Evolutionary conservation across 2,888 invertebrate genomes (phyloP).

Genomic region (Acrocyrtus sp.): DNA sequence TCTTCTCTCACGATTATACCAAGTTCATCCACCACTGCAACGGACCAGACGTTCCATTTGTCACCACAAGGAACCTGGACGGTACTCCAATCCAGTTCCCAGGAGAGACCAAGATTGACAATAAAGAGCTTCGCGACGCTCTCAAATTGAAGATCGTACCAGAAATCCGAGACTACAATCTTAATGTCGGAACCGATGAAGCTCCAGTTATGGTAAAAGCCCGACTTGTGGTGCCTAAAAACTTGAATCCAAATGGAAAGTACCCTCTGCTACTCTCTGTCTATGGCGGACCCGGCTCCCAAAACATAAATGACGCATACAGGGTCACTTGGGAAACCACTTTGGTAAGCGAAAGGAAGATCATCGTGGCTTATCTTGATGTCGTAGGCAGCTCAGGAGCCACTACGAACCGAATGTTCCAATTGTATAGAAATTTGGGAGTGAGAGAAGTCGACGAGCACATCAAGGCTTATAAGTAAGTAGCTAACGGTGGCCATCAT

Average conservation of each 20-base stretch:
- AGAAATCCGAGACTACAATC: constrained; percentile 22
- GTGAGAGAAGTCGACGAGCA: constrained; percentile 92
- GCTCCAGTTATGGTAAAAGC: constrained; percentile 68
- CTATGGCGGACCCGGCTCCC: constrained; percentile 92
- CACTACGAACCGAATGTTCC: constrained; percentile 84
- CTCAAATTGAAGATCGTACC: constrained; percentile 37
- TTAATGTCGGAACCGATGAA: constrained; percentile 8
- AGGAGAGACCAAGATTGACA: constrained; percentile 27
- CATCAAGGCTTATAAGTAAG: constrained; percentile 81
- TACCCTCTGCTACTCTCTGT: constrained; percentile 74
- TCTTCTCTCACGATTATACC: constrained; percentile 76
- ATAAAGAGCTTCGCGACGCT: constrained; percentile 25
- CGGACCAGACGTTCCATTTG: constrained; percentile 86
- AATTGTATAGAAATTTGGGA: constrained; percentile 85
- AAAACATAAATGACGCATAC: constrained; percentile 78
- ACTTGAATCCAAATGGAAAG: constrained; percentile 75
- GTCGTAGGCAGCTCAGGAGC: constrained; percentile 88
- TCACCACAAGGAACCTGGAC: constrained; percentile 65
- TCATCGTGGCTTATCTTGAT: constrained; percentile 91
- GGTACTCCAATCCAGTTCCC: constrained; percentile 13
- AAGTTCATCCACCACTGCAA: constrained; percentile 81
- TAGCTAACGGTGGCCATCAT: background rate
- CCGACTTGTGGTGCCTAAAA: constrained; percentile 77
- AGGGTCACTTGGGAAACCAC: constrained; percentile 88
- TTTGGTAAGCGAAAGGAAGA: constrained; percentile 82